Conservation (phyloP, 92 coral and sea anemone species). For the Isaurus tuberculatus region DNA sequence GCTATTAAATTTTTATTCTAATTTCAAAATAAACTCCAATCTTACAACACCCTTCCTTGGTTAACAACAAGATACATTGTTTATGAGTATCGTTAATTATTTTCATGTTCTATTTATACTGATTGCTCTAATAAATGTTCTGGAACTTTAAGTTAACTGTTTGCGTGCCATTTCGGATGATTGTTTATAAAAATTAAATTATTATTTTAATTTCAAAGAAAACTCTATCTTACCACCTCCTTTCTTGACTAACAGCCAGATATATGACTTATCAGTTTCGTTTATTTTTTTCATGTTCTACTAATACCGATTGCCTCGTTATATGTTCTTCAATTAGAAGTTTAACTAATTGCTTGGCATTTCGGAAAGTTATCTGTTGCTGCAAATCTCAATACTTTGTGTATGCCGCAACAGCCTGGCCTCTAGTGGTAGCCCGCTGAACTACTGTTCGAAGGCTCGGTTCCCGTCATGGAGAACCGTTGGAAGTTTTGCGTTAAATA, state of each 20-base stretch:
- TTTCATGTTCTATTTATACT: too few relatives aligned
- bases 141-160: too few relatives aligned
- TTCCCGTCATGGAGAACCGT: slow-evolving; percentile 1
- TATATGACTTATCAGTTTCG: slow-evolving; percentile 11
- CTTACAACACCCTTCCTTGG: too few relatives aligned
- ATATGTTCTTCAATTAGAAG: too few relatives aligned
- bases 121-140: too few relatives aligned
- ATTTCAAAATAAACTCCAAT: background rate
- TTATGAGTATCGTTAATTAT: too few relatives aligned
- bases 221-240: slow-evolving; percentile 13
- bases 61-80: too few relatives aligned
- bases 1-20: too few relatives aligned
- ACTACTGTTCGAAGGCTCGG: slow-evolving; percentile 25
- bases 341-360: too few relatives aligned
- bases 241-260: slow-evolving; percentile 26
- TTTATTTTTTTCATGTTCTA: slow-evolving; percentile 5
- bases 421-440: slow-evolving; percentile 1
- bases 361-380: background rate
- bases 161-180: too few relatives aligned
- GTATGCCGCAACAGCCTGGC: slow-evolving; percentile 15
- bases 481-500: background rate
- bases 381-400: background rate
- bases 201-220: background rate
- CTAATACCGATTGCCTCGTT: background rate
- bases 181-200: background rate